A percentile compares a stretch with the other conserved stretches of the same genome.
phyloP scores from a whole-genome alignment of 2,113 vertebrate genomes.

The Opisthocomus hoazin region DNA sequence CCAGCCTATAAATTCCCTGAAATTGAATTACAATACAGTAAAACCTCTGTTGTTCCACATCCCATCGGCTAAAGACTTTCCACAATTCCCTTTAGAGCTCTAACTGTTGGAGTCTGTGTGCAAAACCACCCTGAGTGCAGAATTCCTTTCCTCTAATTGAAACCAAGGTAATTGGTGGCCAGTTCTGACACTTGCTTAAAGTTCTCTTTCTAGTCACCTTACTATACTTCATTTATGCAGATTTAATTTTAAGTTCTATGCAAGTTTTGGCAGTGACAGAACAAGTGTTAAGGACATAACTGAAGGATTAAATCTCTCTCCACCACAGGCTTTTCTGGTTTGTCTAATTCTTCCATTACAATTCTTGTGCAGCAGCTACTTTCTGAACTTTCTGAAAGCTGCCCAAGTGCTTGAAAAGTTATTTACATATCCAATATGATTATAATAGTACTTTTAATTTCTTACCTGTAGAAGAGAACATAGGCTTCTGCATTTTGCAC shows the following conservation, averaged over 20 bases:
- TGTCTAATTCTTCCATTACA: neutral
- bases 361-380: neutral
- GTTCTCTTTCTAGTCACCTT: neutral
- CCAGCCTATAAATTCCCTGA: neutral
- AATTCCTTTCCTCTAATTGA: neutral
- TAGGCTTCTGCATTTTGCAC: slow-evolving; percentile 98
- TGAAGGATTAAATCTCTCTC: neutral
- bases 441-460: neutral
- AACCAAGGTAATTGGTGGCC: neutral
- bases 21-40: neutral
- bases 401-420: neutral
- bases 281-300: neutral
- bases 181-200: neutral
- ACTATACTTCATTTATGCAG: neutral
- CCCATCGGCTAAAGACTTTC: neutral
- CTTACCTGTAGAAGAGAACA: slow-evolving; percentile 97
- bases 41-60: neutral
- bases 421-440: neutral
- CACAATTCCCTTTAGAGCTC: neutral
- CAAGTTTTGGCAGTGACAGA: neutral
- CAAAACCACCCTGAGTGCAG: neutral
- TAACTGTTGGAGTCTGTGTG: neutral
- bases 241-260: neutral
- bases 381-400: neutral
- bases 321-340: neutral